A percentile compares a stretch with the other conserved stretches of the same genome.
Evolutionary conservation across 2,113 vertebrate genomes (phyloP).

Genomic region (Anarhynchus alexandrinus): DNA sequence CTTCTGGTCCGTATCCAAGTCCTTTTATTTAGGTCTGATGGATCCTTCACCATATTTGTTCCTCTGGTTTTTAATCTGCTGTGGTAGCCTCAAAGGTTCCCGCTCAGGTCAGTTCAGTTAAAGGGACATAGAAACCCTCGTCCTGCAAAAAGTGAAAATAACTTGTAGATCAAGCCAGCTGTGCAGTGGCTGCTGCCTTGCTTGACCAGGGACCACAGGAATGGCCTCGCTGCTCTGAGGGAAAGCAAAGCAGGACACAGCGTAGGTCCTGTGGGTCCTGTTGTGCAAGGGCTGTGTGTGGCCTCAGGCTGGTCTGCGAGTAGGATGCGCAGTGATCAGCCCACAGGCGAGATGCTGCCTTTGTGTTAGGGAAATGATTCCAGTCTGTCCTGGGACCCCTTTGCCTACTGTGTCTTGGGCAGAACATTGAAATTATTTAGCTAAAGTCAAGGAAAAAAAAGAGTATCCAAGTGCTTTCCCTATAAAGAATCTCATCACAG

Average conservation of each 20-base stretch:
- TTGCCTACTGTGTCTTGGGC: not conserved
- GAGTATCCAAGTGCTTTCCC: not conserved
- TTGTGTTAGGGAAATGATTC: not conserved
- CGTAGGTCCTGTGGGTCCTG: fast-evolving
- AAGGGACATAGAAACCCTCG: not conserved
- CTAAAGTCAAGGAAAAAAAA: not conserved
- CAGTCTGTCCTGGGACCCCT: not conserved
- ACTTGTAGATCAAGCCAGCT: not conserved
- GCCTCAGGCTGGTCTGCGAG: not conserved
- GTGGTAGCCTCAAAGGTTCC: not conserved
- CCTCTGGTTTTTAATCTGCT: not conserved
- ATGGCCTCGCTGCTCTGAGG: not conserved
- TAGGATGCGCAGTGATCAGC: fast-evolving
- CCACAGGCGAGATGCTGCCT: not conserved
- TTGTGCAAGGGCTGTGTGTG: not conserved
- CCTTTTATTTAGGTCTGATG: not conserved
- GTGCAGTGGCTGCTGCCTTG: not conserved
- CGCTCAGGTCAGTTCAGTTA: not conserved
- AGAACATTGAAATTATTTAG: not conserved
- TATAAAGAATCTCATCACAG: not conserved
- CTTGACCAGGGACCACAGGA: not conserved
- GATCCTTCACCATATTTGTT: not conserved
- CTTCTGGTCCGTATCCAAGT: not conserved
- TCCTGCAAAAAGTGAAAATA: not conserved
- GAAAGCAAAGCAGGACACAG: fast-evolving